Percentiles rank a stretch among this genome's conserved stretches.
These are phyloP conservation scores for Rhinatrema bivittatum DNA, from an alignment of 2,797 vertebrate genomes.

Conservation along the genomic window DNA sequence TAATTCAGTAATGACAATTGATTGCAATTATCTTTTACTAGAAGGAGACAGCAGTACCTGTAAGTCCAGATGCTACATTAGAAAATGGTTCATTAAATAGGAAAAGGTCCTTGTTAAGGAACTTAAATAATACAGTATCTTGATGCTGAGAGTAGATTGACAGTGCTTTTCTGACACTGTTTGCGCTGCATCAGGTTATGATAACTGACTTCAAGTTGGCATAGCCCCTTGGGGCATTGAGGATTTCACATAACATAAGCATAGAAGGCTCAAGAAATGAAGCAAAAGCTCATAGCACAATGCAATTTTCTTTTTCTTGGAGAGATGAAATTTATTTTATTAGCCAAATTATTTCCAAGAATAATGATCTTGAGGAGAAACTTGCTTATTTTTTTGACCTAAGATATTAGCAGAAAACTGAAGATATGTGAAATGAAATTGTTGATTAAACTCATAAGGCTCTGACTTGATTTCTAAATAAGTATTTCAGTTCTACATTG, in stretches of 20 bases:
- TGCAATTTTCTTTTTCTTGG: conserved; percentile 5
- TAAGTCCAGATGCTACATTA: neutral
- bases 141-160: conserved; percentile 2
- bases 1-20: neutral
- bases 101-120: conserved; percentile 18
- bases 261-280: neutral
- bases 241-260: conserved; percentile 1
- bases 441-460: no score
- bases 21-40: conserved; percentile 4
- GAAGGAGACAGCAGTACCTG: conserved; percentile 15
- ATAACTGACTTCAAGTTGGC: conserved; percentile 2
- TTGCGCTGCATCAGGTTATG: conserved; percentile 1
- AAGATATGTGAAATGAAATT: no score
- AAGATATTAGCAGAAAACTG: no score
- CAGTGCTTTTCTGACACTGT: conserved; percentile 3
- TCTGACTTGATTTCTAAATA: no score
- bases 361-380: conserved; percentile 5
- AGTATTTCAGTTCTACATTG: no score
- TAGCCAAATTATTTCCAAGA: conserved; percentile 7
- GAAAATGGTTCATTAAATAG: conserved; percentile 1
- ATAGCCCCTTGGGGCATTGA: neutral
- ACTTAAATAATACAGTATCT: conserved; percentile 2
- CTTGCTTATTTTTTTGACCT: no score
- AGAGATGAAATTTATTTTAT: conserved; percentile 3
- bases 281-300: no score